Evolutionary conservation across 2,113 vertebrate genomes (phyloP).

Genomic region (Burhinus oedicnemus): DNA sequence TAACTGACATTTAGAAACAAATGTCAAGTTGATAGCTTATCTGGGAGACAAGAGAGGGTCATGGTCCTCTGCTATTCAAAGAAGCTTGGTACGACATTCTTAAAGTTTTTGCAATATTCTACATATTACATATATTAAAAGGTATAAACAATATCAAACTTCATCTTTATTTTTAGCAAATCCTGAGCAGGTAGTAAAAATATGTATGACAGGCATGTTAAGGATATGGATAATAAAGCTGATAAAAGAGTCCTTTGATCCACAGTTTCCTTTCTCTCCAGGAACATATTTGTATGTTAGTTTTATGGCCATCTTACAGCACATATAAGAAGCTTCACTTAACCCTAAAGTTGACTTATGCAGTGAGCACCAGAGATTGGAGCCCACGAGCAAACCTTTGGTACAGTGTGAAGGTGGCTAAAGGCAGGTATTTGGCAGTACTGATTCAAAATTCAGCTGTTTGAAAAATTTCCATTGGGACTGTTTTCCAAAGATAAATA

Average conservation of each 20-base stretch:
- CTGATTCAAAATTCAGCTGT: neutral
- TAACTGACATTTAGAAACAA: slow-evolving; percentile 31
- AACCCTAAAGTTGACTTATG: neutral
- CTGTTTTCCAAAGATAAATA: neutral
- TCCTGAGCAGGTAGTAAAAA: neutral
- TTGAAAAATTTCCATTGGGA: neutral
- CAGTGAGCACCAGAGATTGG: neutral
- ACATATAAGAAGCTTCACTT: neutral
- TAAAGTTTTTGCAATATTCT: neutral
- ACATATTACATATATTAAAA: neutral
- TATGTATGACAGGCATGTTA: neutral
- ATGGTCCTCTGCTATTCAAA: neutral
- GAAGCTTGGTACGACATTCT: neutral
- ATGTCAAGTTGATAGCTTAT: neutral
- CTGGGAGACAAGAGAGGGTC: neutral
- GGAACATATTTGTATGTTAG: neutral
- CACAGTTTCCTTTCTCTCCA: neutral
- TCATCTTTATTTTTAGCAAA: neutral
- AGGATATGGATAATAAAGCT: neutral
- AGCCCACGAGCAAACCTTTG: neutral
- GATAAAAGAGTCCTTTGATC: neutral
- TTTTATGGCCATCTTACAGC: neutral
- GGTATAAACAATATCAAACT: neutral
- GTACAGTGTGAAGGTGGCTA: neutral
- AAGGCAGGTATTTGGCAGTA: neutral